Evolutionary conservation across 1,140 invertebrate genomes (phyloP), one percentile per base, ranked within the genome.

Genomic region (Pemphigus obesinymphae): DNA sequence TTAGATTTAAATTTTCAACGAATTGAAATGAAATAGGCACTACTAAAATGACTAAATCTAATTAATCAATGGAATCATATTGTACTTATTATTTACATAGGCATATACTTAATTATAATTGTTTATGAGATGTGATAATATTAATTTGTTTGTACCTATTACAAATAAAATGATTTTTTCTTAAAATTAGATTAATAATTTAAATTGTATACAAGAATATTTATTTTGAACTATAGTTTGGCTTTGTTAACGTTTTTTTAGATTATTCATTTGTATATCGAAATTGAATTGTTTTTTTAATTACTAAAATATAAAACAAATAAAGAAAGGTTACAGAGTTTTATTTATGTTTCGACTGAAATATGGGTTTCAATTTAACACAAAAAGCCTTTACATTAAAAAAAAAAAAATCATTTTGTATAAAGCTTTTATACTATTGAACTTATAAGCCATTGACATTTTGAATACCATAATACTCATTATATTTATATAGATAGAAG

Each of bases 381-480:
- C 31, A 43, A 26, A 23, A 13, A 34, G 26, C 17, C 17, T 4
- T 66, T 37, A 66, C 11, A 68, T 43, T 6, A n/a, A n/a, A 37
- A n/a, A 37, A 34, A 61, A 61, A 61, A n/a, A n/a, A n/a, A 13
- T 48, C 17, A 20, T 50, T 55, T 55, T n/a, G 7, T 23, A 55
- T n/a, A 8, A n/a, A 23, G 6, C 5, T 13, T 70, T 26, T 70
- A 23, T 43, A 26, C n/a, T 26, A 70, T 26, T 70, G n/a, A 70
- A 70, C n/a, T 70, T n/a, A 43, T 43, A 70, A 70, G 43, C 37
- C 43, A 70, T 70, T 43, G 66, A 70, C 66, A 70, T 40, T 43
- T 70, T 15, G 13, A 40, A 43, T 26, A 15, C n/a, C n/a, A n/a
- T n/a, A n/a, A n/a, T n/a, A n/a, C n/a, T n/a, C 43, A 43, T 43